Evolutionary conservation across 2,888 invertebrate species (phyloP), one percentile per base, ranked within the genome.

Genomic region (Bellardia pandia): DNA sequence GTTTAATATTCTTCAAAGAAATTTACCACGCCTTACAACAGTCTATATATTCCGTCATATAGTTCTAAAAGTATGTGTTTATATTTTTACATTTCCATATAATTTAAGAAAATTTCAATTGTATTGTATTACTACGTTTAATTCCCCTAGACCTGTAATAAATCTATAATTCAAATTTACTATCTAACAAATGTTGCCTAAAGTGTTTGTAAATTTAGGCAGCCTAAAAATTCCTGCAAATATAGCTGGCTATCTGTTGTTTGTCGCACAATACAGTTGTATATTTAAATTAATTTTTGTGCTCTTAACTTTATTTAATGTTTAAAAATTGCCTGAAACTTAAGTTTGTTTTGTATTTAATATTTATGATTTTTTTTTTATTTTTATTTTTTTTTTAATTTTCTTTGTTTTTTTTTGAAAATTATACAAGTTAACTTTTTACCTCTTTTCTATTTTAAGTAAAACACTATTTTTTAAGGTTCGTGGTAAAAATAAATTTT

Each of bases 261-360:
- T 56, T 16, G 56, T 14, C 51, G 51, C 51, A 13, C 13, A 51
- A n/a, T 53, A 33, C 6, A 23, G 8, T 2, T 51, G 3, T 14
- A 14, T 2, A 53, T 16, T 14, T n/a, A 13, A 14, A 51, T 51
- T 51, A 30, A n/a, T 2, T 2, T 40, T 58, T 71, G 69, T 11
- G 48, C 33, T 69, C 48, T n/a, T 42, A 45, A 9, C 56, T 45
- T 45, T 45, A 56, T 58, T 74, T 48, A 51, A 51, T 79, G 37
- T n/a, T 37, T 58, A 7, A 42, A 23, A 68, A 33, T 16, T 13
- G 4, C 37, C 56, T 40, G 16, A 23, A 69, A 51, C 2, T 53
- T 53, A 16, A 16, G 7, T 53, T 16, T 56, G n/a, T 56, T 56
- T 6, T 16, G 23, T 56, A 56, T 56, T 56, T 56, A 56, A 56